Base-by-base conservation (phyloP, 2,113 vertebrate genomes). In the Chloebia gouldiae region DNA sequence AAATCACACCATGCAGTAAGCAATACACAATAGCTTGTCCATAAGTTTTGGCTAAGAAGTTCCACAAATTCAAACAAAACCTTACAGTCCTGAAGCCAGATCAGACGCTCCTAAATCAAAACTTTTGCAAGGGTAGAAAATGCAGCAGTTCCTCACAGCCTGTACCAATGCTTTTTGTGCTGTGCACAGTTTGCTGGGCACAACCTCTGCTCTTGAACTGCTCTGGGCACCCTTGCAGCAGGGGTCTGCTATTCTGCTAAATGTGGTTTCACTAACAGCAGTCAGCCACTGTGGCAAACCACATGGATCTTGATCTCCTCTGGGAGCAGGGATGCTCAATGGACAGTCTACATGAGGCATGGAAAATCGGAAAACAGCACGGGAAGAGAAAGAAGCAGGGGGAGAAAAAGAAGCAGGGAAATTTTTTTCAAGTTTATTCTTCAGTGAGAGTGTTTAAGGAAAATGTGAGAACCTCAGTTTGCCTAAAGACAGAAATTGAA, bases 121-220 rank as follows among this genome's bases (percentile, higher is more conserved):
- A 54, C 8, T n/a, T 81, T 81, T 50, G 25, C 47, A 28, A 37
- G 21, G 30, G 18, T 13, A 83, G 33, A 6, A 82, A 82, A 42
- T 3, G 2, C 0, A 0, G 33, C 16, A 53, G 15, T 28, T 81
- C 10, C 24, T 6, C 0, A 4, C 35, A 39, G 15, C 35, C 39
- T 71, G 13, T 31, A 21, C 5, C 7, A 14, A 20, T 15, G 30
- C 25, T 65, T 13, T 44, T 51, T 20, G 5, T 1, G 3, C 28
- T 61, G 50, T 25, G 42, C 25, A 24, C 4, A 78, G 73, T 39
- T 39, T 39, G 39, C 15, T 6, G 18, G 72, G 69, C 25, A 59
- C 75, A 75, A 35, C 35, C 59, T 53, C 56, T 75, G 50, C 45
- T 63, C 42, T n/a, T 31, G n/a, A 60, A 15, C 68, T 63, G 42